A percentile compares a stretch with the other conserved stretches of the same genome.
Evolutionary conservation across 2,888 invertebrate species (phyloP).

Genomic region (Agrochola lota): DNA sequence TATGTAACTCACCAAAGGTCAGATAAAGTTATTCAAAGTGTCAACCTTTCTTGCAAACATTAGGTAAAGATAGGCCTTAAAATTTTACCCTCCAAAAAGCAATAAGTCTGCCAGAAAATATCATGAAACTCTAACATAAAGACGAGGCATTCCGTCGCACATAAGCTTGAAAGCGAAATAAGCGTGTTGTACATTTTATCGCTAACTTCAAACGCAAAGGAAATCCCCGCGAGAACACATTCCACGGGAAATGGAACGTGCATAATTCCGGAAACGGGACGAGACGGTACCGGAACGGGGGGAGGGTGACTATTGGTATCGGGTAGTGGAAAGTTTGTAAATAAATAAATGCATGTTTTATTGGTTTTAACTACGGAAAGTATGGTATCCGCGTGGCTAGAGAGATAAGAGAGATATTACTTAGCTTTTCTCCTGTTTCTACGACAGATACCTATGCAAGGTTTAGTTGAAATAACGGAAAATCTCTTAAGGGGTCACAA

Average conservation of each 20-base stretch:
- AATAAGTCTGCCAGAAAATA: conserved; percentile 24
- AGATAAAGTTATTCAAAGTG: conserved; percentile 15
- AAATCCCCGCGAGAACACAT: conserved; percentile 43
- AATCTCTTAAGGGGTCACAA: too few species aligned
- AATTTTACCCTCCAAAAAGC: conserved; percentile 26
- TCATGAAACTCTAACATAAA: conserved; percentile 37
- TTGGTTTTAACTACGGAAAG: conserved; percentile 3
- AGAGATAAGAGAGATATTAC: conserved; percentile 1
- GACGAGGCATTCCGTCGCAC: conserved; percentile 22
- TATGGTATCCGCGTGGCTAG: background rate
- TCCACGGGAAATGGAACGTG: conserved; percentile 48
- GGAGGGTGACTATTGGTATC: conserved; percentile 5
- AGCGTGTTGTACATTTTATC: conserved; percentile 40
- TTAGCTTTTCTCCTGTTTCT: background rate
- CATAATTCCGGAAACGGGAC: conserved; percentile 36
- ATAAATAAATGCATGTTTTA: conserved; percentile 18
- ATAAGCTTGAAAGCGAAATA: conserved; percentile 21
- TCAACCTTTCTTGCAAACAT: conserved; percentile 5
- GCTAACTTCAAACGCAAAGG: conserved; percentile 46
- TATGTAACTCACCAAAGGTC: background rate
- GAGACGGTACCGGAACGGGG: background rate
- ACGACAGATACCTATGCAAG: background rate
- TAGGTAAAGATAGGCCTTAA: conserved; percentile 16
- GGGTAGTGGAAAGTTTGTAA: conserved; percentile 16
- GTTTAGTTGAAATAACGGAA: too few species aligned